phyloP scores from a whole-genome alignment of 2,888 invertebrate genomes.

The Drosophila nr. perissopoda region DNA sequence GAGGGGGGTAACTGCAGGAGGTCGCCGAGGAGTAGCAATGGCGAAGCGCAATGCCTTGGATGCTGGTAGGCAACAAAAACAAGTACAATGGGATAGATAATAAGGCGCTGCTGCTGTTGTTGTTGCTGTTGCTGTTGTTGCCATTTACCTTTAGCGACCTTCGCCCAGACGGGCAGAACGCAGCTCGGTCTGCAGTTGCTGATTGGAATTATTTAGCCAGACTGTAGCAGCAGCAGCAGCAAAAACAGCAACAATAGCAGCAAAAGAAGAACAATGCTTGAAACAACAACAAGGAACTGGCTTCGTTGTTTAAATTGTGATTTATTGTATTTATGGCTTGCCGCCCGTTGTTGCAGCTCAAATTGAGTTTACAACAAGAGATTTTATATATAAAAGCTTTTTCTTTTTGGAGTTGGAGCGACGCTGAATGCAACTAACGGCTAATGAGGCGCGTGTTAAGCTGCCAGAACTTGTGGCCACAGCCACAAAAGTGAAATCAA shows the following conservation, averaged over 20 bases:
- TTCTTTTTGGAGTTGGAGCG: not conserved
- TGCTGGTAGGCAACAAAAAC: slow-evolving; percentile 36
- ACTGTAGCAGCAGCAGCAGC: slow-evolving; percentile 11
- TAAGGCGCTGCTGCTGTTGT: slow-evolving; percentile 50
- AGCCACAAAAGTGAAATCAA: slow-evolving; percentile 60
- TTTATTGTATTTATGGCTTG: slow-evolving; percentile 67
- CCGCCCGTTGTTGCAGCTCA: slow-evolving; percentile 31
- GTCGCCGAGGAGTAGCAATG: not conserved
- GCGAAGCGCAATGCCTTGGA: slow-evolving; percentile 4
- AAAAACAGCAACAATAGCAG: slow-evolving; percentile 2
- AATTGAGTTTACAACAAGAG: slow-evolving; percentile 58
- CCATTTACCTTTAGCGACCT: slow-evolving; percentile 72
- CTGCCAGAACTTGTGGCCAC: slow-evolving; percentile 37
- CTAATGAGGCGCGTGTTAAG: slow-evolving; percentile 72
- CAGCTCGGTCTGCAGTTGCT: slow-evolving; percentile 54
- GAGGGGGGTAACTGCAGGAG: not conserved
- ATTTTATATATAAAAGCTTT: slow-evolving; percentile 9
- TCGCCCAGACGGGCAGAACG: slow-evolving; percentile 40
- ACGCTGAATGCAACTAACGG: slow-evolving; percentile 65
- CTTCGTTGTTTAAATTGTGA: slow-evolving; percentile 68
- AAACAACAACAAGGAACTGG: slow-evolving; percentile 25
- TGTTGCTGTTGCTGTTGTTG: slow-evolving; percentile 20
- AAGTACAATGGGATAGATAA: slow-evolving; percentile 74
- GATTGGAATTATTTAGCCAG: slow-evolving; percentile 74
- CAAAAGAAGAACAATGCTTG: slow-evolving; percentile 31